These are phyloP conservation scores for Pycnomerus fuliginosus DNA, from an alignment of 2,888 invertebrate species.

Conservation along the genomic window DNA sequence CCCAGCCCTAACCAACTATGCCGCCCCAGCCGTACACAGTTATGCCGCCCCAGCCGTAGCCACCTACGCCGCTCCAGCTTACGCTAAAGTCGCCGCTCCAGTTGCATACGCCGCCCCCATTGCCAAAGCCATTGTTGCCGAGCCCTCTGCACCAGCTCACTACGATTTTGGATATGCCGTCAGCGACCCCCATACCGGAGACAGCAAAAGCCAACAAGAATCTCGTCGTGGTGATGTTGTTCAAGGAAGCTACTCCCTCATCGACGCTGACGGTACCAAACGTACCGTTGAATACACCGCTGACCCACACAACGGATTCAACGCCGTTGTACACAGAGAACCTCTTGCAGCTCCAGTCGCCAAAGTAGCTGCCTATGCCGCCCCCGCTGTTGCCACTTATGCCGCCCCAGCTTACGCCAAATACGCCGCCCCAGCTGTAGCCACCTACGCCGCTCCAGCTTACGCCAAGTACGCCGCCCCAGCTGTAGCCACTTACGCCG, in stretches of 20 bases:
- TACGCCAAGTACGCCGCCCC: conserved; percentile 21
- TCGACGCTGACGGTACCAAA: conserved; percentile 56
- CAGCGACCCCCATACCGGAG: conserved; percentile 43
- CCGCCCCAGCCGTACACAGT: conserved; percentile 20
- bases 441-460: conserved; percentile 31
- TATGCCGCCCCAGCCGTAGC: conserved; percentile 28
- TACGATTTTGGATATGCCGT: conserved; percentile 54
- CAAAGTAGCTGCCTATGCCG: conserved; percentile 26
- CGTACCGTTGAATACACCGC: conserved; percentile 57
- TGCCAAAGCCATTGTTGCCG: conserved; percentile 50
- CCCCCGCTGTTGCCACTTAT: conserved; percentile 28
- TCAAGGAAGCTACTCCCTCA: conserved; percentile 54
- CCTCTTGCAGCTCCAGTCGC: conserved; percentile 48
- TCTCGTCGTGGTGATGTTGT: conserved; percentile 54
- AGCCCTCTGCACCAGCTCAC: conserved; percentile 50
- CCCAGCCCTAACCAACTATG: conserved; percentile 14
- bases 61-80: conserved; percentile 46
- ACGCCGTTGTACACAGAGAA: conserved; percentile 56
- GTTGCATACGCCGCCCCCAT: conserved; percentile 17
- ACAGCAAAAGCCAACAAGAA: conserved; percentile 44
- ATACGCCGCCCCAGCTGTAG: conserved; percentile 40
- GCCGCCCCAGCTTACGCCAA: conserved; percentile 51
- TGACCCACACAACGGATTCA: conserved; percentile 56
- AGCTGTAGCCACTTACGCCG: conserved; percentile 43
- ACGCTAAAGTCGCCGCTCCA: conserved; percentile 35